Evolutionary conservation across 64 coral and sea anemone species (phyloP).

Genomic region (Hydrozoanthus tunicans): DNA sequence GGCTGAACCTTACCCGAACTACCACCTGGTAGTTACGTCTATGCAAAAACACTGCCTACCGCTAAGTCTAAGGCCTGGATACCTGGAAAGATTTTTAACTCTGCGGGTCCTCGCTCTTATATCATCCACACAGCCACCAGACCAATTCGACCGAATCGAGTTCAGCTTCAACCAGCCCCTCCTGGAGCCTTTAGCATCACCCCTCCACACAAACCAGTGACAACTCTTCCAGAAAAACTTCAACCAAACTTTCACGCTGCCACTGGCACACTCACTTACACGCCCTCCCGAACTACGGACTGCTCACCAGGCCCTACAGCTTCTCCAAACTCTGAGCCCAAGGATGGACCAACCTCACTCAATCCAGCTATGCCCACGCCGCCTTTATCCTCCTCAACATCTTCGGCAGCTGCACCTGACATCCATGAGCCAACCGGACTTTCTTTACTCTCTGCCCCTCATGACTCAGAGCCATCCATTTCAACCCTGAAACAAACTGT

Average conservation of each 20-base stretch:
- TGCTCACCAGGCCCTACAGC: background rate
- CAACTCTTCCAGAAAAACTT: conserved; percentile 17
- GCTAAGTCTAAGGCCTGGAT: conserved; percentile 67
- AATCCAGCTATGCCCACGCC: background rate
- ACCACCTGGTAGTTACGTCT: background rate
- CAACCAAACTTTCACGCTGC: background rate
- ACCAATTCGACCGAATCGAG: conserved; percentile 27
- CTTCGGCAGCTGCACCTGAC: background rate
- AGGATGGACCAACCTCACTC: background rate
- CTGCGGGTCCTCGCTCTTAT: conserved; percentile 65
- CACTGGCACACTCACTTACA: background rate
- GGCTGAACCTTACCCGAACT: too few relatives aligned
- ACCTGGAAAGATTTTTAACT: conserved; percentile 50
- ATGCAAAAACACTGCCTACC: conserved; percentile 58
- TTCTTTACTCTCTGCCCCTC: background rate
- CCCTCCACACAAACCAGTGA: background rate
- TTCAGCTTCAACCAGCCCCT: conserved; percentile 19
- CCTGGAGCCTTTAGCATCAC: conserved; percentile 11
- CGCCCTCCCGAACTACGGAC: background rate
- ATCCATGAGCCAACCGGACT: background rate
- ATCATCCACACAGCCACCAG: conserved; percentile 55
- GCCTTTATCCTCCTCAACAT: background rate
- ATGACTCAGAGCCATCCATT: conserved; percentile 14
- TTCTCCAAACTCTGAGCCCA: too few relatives aligned
- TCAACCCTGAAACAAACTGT: conserved; percentile 39